Conservation (phyloP, 2,113 vertebrate species). For the Myxocyprinus asiaticus region DNA sequence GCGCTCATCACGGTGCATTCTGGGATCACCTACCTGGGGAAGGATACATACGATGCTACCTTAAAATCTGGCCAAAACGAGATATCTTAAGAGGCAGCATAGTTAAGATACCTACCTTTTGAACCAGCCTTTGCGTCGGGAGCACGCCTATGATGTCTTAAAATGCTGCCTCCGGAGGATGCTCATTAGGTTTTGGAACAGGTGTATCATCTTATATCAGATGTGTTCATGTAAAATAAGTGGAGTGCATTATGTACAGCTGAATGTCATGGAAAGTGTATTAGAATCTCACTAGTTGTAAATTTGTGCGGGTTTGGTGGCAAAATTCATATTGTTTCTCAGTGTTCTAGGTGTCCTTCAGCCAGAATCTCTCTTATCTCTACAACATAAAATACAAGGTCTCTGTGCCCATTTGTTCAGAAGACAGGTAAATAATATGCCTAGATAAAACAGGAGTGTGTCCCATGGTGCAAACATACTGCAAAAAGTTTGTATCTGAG, state of each 20-base stretch:
- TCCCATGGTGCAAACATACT: conserved; percentile 58
- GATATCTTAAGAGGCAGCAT: no score
- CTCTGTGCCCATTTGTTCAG: conserved; percentile 56
- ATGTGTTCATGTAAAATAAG: no score
- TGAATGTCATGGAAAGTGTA: neutral
- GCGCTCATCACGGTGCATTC: no score
- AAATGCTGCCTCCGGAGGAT: no score
- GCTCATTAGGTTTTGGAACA: no score
- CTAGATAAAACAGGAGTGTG: conserved; percentile 64
- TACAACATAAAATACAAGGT: conserved; percentile 20
- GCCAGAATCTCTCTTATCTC: conserved; percentile 32
- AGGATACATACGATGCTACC: no score
- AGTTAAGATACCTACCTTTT: no score
- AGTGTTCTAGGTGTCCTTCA: conserved; percentile 19
- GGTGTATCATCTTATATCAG: no score
- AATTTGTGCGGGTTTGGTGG: neutral
- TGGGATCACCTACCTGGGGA: no score
- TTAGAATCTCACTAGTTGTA: neutral
- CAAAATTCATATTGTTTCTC: conserved; percentile 18
- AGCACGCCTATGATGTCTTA: no score
- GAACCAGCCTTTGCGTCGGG: no score
- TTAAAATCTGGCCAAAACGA: no score
- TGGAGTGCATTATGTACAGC: neutral
- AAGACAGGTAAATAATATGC: conserved; percentile 67
- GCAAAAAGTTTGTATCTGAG: conserved; percentile 59